Evolutionary conservation across 2,113 vertebrate species (phyloP).

Genomic region (Nettapus auritus): DNA sequence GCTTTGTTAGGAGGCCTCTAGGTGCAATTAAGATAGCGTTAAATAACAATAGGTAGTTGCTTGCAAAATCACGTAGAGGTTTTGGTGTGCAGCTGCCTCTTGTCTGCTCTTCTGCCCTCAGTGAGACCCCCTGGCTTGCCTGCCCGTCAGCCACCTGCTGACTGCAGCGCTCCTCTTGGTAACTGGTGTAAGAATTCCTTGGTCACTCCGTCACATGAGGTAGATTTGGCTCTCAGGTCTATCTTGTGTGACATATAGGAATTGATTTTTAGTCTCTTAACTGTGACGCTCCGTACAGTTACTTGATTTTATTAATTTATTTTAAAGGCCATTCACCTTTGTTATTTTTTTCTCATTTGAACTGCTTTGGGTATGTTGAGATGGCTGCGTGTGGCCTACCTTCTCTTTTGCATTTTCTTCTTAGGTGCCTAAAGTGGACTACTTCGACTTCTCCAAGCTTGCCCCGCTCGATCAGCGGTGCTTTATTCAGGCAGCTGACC

Average conservation of each 20-base stretch:
- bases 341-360: not conserved
- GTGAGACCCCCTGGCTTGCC: not conserved
- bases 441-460: constrained; percentile 90
- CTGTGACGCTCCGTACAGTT: not conserved
- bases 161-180: not conserved
- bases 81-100: not conserved
- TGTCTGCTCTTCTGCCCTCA: not conserved
- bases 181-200: not conserved
- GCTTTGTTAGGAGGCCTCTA: not conserved
- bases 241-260: not conserved
- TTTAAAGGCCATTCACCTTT: not conserved
- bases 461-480: constrained; percentile 84
- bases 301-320: not conserved
- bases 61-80: not conserved
- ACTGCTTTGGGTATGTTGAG: not conserved
- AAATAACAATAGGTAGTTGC: not conserved
- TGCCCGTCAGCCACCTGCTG: not conserved
- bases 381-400: not conserved
- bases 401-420: not conserved
- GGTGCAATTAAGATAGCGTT: not conserved
- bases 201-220: not conserved
- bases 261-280: not conserved
- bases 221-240: not conserved
- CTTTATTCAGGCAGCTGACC: constrained; percentile 91
- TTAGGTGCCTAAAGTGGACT: constrained; percentile 86